Conservation (phyloP, 1,140 invertebrate species). For the Phthorimaea operculella region DNA sequence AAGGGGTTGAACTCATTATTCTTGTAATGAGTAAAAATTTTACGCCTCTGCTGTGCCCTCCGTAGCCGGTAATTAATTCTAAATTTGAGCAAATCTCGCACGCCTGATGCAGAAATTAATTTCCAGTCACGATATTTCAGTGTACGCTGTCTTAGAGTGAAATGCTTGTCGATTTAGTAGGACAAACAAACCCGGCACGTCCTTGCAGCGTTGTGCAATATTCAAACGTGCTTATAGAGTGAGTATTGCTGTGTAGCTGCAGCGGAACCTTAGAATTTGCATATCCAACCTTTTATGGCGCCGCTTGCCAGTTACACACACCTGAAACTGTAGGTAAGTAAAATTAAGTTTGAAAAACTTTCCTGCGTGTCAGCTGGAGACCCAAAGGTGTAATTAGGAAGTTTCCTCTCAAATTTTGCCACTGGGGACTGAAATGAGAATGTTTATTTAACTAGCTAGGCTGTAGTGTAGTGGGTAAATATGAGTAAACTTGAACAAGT, state of each 20-base stretch:
- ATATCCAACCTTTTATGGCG: too few relatives aligned
- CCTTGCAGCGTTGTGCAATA: not conserved
- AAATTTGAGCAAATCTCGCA: not conserved
- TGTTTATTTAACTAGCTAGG: slow-evolving; percentile 8
- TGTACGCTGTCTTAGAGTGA: not conserved
- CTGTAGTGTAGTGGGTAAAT: not conserved
- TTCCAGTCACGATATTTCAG: not conserved
- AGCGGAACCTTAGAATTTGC: not conserved
- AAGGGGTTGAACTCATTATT: slow-evolving; percentile 21
- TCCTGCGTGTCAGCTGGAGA: not conserved
- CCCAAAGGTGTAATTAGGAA: slow-evolving; percentile 14
- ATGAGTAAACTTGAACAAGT: not conserved
- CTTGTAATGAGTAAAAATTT: slow-evolving; percentile 21
- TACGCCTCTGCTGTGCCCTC: not conserved
- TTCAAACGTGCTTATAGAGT: not conserved
- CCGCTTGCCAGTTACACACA: too few relatives aligned
- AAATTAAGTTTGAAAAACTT: not conserved
- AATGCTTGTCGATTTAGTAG: not conserved
- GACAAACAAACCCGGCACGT: not conserved
- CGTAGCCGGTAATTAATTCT: not conserved
- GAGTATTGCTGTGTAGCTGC: not conserved
- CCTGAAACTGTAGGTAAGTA: too few relatives aligned
- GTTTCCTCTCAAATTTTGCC: slow-evolving; percentile 11
- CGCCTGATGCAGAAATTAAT: not conserved
- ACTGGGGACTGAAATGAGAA: slow-evolving; percentile 6